These are phyloP conservation scores for Corydoras maculifer DNA, from an alignment of 2,113 vertebrate genomes.

Conservation along the genomic window DNA sequence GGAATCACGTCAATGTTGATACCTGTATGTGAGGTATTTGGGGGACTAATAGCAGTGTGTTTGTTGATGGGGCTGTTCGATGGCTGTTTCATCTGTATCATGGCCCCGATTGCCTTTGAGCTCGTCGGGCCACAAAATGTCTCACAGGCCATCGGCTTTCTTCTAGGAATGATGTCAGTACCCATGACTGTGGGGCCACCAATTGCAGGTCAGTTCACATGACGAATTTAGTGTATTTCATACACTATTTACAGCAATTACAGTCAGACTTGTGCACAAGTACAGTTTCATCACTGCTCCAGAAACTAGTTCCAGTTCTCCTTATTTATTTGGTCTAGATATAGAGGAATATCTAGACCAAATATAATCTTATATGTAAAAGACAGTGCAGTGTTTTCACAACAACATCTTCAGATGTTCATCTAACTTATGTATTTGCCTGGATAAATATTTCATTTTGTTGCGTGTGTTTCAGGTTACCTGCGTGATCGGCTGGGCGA, in stretches of 20 bases:
- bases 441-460: conserved; percentile 1
- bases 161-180: conserved; percentile 91
- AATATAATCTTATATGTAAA: too few species aligned
- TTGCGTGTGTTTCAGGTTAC: conserved; percentile 66
- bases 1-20: conserved; percentile 98
- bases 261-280: background rate
- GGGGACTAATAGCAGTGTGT: conserved; percentile 84
- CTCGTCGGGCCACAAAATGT: conserved; percentile 82
- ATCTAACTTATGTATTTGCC: conserved; percentile 5
- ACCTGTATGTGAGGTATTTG: conserved; percentile 79
- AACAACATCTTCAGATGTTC: conserved; percentile 1
- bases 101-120: conserved; percentile 96
- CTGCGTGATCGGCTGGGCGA: conserved; percentile 75
- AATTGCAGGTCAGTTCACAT: conserved; percentile 77
- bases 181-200: conserved; percentile 93
- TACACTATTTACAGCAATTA: too few species aligned
- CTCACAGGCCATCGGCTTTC: conserved; percentile 93
- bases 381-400: background rate
- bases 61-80: conserved; percentile 96
- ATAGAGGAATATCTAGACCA: too few species aligned
- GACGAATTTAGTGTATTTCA: too few species aligned
- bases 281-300: background rate
- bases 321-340: too few species aligned
- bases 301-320: too few species aligned
- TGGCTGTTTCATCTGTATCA: conserved; percentile 96